Base-by-base conservation (phyloP, 2,113 vertebrate species). In the Arenaria interpres region DNA sequence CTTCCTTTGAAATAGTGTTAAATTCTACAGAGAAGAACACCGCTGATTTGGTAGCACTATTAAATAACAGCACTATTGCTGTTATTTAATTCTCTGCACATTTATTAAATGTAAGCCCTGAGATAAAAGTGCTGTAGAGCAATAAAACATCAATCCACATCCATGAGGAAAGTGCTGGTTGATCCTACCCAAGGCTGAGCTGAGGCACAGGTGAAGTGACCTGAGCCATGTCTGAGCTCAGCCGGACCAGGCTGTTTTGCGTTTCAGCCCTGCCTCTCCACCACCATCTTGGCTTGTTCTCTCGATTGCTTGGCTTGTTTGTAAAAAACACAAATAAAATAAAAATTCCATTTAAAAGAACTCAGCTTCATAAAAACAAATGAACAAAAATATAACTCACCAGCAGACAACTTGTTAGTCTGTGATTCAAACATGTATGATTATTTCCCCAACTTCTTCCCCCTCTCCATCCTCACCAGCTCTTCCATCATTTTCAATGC, bases 31-130 rank as follows among this genome's bases (percentile, higher is more conserved):
- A 79, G 75, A 75, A 71, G 18, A 22, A 75, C 43, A 63, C 8
- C 0, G 1, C 16, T 54, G 69, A 35, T 67, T 72, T 43, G n/a
- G 14, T 48, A 46, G 43, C 0, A 0, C 10, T 66, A 4, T 37
- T 22, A 20, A 46, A 46, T 46, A 21, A 46, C 45, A 46, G 45
- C 45, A 46, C 20, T 46, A 46, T 12, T 59, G 39, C 43, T 80
- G 7, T 74, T 90, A 33, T 39, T 57, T 75, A 59, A 59, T 10
- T 90, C 37, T 28, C 37, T 84, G 33, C 3, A 6, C 12, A 3
- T 46, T 83, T 86, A 28, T 33, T 73, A 91, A 63, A 51, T 32
- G 11, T 60, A 75, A 82, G n/a, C 22, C 19, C 41, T 35, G 56
- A 84, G 45, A 77, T 39, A 46, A 77, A 60, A 7, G 8, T 60